phyloP scores from a whole-genome alignment of 2,113 vertebrate genomes.

The Acrocephalus kingi region DNA sequence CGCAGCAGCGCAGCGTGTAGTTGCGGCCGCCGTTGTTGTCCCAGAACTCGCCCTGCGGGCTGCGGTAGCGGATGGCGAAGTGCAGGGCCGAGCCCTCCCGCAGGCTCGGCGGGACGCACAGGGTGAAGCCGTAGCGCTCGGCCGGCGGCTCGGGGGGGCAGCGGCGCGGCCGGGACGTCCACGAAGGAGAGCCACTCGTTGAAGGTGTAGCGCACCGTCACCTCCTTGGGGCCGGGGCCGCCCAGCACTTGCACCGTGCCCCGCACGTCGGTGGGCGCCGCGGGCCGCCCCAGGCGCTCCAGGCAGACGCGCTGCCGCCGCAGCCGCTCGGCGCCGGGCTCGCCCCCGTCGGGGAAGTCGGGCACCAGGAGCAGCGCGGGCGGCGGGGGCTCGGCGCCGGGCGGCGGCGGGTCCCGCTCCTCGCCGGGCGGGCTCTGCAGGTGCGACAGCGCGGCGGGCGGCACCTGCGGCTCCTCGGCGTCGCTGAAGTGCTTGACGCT shows the following conservation, averaged over 20 bases:
- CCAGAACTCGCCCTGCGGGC: conserved; percentile 82
- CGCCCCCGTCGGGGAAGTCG: conserved; percentile 38
- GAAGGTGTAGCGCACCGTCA: conserved; percentile 87
- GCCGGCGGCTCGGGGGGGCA: not conserved
- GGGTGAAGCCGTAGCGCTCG: conserved; percentile 78
- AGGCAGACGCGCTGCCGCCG: conserved; percentile 74
- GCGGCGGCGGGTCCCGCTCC: conserved; percentile 14
- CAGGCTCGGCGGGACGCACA: conserved; percentile 79
- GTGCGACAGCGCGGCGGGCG: conserved; percentile 78
- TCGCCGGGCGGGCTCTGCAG: conserved; percentile 72
- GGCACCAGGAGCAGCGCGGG: conserved; percentile 39
- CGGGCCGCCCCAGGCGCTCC: conserved; percentile 67
- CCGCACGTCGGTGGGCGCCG: conserved; percentile 69
- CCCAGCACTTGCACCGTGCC: conserved; percentile 76
- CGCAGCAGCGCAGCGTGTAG: conserved; percentile 75
- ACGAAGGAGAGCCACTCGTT: conserved; percentile 86
- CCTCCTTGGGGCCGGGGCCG: conserved; percentile 49
- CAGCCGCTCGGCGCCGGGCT: conserved; percentile 58
- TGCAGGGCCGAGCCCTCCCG: conserved; percentile 71
- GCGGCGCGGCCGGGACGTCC: conserved; percentile 74
- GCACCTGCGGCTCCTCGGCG: conserved; percentile 84
- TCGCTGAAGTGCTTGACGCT: conserved; percentile 87
- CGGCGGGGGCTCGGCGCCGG: not conserved
- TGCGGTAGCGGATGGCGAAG: conserved; percentile 82
- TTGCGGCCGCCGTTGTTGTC: conserved; percentile 88